A percentile compares a stretch with the other conserved stretches of the same genome.
These are phyloP conservation scores for Calliopsis andreniformis DNA, from an alignment of 1,140 invertebrate genomes.

Conservation along the genomic window DNA sequence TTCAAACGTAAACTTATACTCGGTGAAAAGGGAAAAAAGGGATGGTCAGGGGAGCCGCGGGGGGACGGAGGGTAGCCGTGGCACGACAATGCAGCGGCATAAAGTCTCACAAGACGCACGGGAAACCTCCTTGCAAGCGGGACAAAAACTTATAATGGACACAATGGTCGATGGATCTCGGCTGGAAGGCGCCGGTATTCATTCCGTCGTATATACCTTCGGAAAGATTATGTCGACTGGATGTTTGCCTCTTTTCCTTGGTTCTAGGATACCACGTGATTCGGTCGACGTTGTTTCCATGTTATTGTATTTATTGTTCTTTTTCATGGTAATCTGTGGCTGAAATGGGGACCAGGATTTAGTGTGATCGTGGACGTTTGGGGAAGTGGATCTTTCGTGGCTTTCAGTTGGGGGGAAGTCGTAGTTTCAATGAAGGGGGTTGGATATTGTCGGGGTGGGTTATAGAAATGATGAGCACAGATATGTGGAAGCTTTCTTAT, in stretches of 20 bases:
- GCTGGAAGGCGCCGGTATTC: conserved; percentile 64
- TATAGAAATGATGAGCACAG: no score
- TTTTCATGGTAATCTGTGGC: not conserved
- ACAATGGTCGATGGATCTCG: conserved; percentile 64
- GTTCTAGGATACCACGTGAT: not conserved
- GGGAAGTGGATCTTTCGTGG: no score
- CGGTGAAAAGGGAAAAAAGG: conserved; percentile 39
- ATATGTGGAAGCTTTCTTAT: no score
- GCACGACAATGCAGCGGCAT: conserved; percentile 62
- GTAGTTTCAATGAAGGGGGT: no score
- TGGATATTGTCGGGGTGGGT: no score
- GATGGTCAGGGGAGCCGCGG: not conserved
- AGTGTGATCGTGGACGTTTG: no score
- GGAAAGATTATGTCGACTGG: conserved; percentile 69
- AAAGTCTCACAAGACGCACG: conserved; percentile 59
- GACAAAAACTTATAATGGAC: conserved; percentile 66
- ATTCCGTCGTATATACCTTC: conserved; percentile 44
- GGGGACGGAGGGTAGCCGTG: conserved; percentile 23
- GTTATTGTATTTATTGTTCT: not conserved
- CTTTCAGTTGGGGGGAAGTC: no score
- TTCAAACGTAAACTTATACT: conserved; percentile 68
- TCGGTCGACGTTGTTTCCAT: not conserved
- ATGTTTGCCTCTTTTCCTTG: conserved; percentile 60
- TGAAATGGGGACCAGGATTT: not conserved
- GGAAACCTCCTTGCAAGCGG: conserved; percentile 45